phyloP scores from a whole-genome alignment of 1,140 invertebrate genomes.

The Drosophila sucinea region DNA sequence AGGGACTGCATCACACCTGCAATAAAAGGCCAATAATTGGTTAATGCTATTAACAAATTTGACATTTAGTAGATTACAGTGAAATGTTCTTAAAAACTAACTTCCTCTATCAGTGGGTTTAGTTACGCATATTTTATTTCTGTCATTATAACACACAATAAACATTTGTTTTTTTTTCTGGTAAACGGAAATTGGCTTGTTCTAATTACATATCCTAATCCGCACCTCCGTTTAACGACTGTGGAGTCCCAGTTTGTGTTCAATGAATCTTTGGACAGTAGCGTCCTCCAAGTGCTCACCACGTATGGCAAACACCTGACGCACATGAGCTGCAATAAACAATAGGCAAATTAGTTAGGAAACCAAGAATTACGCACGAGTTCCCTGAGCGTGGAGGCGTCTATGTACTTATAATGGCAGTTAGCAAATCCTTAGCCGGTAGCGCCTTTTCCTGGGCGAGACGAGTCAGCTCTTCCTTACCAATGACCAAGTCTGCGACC shows the following conservation, averaged over 20 bases:
- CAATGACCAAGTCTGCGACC: slow-evolving; percentile 76
- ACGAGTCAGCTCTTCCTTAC: slow-evolving; percentile 49
- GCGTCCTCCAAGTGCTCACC: slow-evolving; percentile 47
- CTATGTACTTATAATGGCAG: slow-evolving; percentile 77
- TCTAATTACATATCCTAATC: slow-evolving; percentile 7
- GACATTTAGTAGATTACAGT: slow-evolving; percentile 3
- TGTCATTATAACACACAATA: slow-evolving; percentile 44
- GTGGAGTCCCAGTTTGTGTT: slow-evolving; percentile 56
- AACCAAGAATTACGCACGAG: background rate
- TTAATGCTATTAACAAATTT: background rate
- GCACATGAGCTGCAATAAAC: slow-evolving; percentile 67
- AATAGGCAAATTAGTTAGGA: slow-evolving; percentile 6
- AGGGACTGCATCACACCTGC: slow-evolving; percentile 68
- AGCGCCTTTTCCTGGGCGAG: slow-evolving; percentile 42
- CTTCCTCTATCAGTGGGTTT: slow-evolving; percentile 14
- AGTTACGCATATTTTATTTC: slow-evolving; percentile 50
- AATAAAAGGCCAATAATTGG: slow-evolving; percentile 22
- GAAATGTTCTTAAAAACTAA: slow-evolving; percentile 21
- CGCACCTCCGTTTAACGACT: background rate
- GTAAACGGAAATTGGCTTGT: background rate
- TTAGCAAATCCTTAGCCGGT: slow-evolving; percentile 43
- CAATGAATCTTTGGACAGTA: slow-evolving; percentile 58
- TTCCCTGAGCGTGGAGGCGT: background rate
- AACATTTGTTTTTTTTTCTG: background rate
- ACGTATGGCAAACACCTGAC: slow-evolving; percentile 70